phyloP scores from a whole-genome alignment of 2,888 invertebrate genomes.

The Zeuzera pyrina region DNA sequence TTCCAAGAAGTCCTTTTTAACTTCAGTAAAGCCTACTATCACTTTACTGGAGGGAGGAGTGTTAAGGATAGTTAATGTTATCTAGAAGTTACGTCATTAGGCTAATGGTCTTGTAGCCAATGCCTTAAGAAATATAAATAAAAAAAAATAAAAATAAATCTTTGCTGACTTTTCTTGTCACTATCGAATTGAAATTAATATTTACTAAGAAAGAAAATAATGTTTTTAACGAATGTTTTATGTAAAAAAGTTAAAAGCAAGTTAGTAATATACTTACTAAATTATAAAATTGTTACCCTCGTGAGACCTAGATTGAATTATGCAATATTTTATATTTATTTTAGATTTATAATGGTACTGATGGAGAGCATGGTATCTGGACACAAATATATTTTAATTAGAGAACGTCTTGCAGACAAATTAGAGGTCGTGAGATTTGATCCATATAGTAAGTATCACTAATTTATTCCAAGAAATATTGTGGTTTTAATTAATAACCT shows the following conservation, averaged over 20 bases:
- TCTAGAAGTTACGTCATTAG: too few species aligned
- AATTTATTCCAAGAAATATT: too few species aligned
- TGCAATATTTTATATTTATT: conserved; percentile 24
- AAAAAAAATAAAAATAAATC: too few species aligned
- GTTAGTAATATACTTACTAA: conserved; percentile 58
- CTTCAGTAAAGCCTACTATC: too few species aligned
- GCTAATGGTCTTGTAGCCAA: too few species aligned
- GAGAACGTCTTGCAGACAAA: conserved; percentile 85
- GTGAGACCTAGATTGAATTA: conserved; percentile 1
- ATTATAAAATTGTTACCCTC: conserved; percentile 2
- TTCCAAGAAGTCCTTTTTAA: too few species aligned
- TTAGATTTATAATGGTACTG: conserved; percentile 82
- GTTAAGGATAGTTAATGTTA: too few species aligned
- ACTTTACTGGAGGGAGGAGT: too few species aligned
- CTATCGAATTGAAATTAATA: too few species aligned
- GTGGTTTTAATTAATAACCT: too few species aligned
- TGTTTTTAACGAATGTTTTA: conserved; percentile 81
- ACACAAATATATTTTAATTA: conserved; percentile 76
- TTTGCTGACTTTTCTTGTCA: too few species aligned
- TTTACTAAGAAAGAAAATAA: conserved; percentile 28
- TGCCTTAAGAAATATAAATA: too few species aligned
- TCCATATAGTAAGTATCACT: conserved; percentile 84
- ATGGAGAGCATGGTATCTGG: conserved; percentile 86
- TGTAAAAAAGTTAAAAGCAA: conserved; percentile 84
- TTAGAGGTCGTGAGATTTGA: conserved; percentile 82